Percentiles rank a stretch among this genome's conserved stretches.
These are phyloP conservation scores for Arizona elegans DNA, from an alignment of 2,113 vertebrate species.

Conservation along the genomic window DNA sequence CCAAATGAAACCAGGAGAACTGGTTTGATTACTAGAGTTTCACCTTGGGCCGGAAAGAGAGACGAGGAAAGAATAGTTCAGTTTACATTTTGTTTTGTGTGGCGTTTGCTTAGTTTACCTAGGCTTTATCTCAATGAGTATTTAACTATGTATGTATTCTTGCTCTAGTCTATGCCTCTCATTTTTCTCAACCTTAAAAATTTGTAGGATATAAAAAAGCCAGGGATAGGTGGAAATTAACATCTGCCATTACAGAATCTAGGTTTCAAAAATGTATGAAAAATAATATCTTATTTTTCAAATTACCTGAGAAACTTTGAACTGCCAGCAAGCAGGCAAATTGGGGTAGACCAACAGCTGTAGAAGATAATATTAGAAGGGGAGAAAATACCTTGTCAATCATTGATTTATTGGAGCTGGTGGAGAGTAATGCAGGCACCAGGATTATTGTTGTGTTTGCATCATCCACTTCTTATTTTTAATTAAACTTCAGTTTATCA, in stretches of 20 bases:
- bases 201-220: background rate
- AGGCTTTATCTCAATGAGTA: background rate
- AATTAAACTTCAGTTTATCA: background rate
- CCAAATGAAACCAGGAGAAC: slow-evolving; percentile 66
- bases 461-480: background rate
- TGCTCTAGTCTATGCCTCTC: too few relatives aligned
- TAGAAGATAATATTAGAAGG: background rate
- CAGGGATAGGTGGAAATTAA: background rate
- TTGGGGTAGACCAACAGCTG: background rate
- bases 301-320: slow-evolving; percentile 22
- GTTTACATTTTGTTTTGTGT: background rate
- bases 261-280: slow-evolving; percentile 8
- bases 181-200: too few relatives aligned
- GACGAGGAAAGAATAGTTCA: background rate
- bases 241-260: background rate
- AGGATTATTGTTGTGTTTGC: background rate
- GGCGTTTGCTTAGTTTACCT: background rate
- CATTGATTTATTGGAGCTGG: background rate
- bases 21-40: slow-evolving; percentile 54
- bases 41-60: slow-evolving; percentile 33
- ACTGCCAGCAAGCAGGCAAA: slow-evolving; percentile 45
- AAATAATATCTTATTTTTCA: slow-evolving; percentile 37
- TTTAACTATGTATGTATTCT: background rate
- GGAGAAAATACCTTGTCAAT: background rate
- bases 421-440: background rate